Percentiles rank a stretch among this genome's conserved stretches.
These are phyloP conservation scores for Dasysyrphus tricinctus DNA, from an alignment of 2,888 invertebrate species.

Conservation along the genomic window DNA sequence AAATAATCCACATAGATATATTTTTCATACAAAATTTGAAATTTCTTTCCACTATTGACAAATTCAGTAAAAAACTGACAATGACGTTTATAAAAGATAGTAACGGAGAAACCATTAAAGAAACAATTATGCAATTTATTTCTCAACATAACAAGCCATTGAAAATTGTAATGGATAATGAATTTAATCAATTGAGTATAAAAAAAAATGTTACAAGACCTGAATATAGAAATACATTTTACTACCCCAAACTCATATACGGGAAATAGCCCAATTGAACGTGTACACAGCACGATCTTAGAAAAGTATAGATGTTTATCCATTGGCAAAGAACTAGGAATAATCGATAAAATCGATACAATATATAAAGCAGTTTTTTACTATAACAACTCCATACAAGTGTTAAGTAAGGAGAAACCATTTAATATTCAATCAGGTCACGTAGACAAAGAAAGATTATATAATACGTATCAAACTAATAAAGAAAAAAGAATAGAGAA, in stretches of 20 bases:
- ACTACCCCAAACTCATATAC: not conserved
- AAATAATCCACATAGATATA: not conserved
- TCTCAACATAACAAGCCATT: not conserved
- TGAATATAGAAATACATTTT: not conserved
- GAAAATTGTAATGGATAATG: not conserved
- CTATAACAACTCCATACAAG: conserved; percentile 5
- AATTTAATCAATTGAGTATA: conserved; percentile 1
- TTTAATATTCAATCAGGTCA: not conserved
- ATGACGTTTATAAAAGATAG: no score
- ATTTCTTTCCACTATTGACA: not conserved
- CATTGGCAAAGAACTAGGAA: not conserved
- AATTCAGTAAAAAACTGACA: no score
- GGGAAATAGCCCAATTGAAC: conserved; percentile 1
- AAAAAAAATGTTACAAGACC: not conserved
- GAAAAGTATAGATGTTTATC: not conserved
- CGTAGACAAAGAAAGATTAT: conserved; percentile 2
- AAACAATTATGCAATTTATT: no score
- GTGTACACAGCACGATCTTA: not conserved
- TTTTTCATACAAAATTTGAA: not conserved
- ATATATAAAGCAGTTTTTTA: conserved; percentile 15
- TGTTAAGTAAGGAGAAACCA: not conserved
- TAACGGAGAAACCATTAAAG: no score
- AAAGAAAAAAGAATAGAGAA: conserved; percentile 13
- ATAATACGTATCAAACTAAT: not conserved
- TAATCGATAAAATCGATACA: conserved; percentile 13